Conservation (phyloP, 2,797 vertebrate species). For the Florisuga fusca region DNA sequence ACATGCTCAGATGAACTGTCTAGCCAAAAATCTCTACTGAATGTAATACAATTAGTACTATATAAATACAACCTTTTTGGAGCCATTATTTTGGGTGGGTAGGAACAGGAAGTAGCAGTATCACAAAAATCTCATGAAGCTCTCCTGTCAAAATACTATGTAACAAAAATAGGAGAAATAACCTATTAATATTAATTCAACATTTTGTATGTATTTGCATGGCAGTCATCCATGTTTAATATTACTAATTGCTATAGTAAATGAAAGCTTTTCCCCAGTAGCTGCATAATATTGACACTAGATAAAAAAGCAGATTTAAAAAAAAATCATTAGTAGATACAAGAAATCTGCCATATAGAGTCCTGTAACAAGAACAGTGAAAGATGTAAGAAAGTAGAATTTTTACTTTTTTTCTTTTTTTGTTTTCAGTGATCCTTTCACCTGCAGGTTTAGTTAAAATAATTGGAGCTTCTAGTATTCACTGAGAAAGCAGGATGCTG, state of each 20-base stretch:
- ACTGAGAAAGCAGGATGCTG: not conserved
- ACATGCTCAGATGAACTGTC: constrained; percentile 35
- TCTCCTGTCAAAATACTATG: not conserved
- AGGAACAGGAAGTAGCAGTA: not conserved
- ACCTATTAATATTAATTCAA: constrained; percentile 7
- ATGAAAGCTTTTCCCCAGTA: not conserved
- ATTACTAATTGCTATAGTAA: constrained; percentile 25
- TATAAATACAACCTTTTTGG: not conserved
- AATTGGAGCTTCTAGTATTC: not conserved
- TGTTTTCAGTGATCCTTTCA: not conserved
- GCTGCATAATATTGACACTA: not conserved
- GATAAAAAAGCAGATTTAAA: not conserved
- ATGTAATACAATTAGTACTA: not conserved
- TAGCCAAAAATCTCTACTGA: not conserved
- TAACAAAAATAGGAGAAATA: constrained; percentile 26
- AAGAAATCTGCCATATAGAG: not conserved
- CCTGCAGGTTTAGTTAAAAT: not conserved
- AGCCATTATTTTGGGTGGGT: not conserved
- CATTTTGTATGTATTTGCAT: constrained; percentile 33
- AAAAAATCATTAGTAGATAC: not conserved
- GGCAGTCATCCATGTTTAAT: constrained; percentile 32
- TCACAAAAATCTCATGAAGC: not conserved
- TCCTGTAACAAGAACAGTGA: not conserved
- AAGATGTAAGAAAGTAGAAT: not conserved
- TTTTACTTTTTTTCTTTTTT: not conserved